A percentile compares a stretch with the other conserved stretches of the same genome.
These are phyloP conservation scores for Machimus atricapillus DNA, from an alignment of 2,888 invertebrate genomes.

Conservation along the genomic window DNA sequence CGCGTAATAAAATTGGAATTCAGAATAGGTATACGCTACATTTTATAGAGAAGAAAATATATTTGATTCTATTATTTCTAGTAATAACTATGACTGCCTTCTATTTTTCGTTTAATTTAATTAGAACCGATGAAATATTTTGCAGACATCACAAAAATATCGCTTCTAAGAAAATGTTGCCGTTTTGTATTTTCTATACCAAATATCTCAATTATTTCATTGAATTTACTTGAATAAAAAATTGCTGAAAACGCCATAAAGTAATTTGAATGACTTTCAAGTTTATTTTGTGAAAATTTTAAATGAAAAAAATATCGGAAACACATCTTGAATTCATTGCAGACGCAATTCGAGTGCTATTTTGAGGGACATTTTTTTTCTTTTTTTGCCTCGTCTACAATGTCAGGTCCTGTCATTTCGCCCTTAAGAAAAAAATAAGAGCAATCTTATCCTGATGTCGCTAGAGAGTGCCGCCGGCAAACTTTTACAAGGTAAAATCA, in stretches of 20 bases:
- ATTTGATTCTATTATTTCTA: too few relatives aligned
- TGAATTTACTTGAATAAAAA: background rate
- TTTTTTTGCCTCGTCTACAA: background rate
- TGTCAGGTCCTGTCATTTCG: background rate
- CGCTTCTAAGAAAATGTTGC: background rate
- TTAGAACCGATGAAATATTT: background rate
- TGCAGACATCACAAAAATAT: too few relatives aligned
- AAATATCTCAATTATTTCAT: background rate
- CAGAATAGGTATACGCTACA: too few relatives aligned
- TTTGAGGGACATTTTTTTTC: background rate
- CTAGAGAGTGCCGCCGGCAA: background rate
- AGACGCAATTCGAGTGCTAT: background rate
- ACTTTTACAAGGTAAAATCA: slow-evolving; percentile 25
- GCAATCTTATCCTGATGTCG: background rate
- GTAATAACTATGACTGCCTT: too few relatives aligned
- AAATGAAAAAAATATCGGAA: background rate
- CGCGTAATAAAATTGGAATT: too few relatives aligned
- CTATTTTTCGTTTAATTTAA: background rate
- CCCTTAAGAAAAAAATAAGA: background rate
- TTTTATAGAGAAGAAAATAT: too few relatives aligned
- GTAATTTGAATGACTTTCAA: background rate
- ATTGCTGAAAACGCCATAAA: background rate
- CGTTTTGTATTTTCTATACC: background rate
- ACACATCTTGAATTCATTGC: background rate
- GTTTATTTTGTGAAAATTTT: background rate